Conservation (phyloP, 2,113 vertebrate species). For the Elgaria multicarinata region DNA sequence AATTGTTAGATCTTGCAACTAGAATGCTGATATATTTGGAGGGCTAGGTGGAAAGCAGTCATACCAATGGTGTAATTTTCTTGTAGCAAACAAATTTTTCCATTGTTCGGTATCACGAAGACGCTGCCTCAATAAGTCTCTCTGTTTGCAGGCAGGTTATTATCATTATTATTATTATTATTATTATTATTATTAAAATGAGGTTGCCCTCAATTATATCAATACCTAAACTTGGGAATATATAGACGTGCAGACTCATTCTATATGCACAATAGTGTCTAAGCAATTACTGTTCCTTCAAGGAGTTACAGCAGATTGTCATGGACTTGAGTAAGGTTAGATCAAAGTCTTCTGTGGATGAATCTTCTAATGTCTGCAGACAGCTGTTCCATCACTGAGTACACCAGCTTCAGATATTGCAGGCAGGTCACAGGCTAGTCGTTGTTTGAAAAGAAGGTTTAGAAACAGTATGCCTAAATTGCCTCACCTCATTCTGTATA, state of each 20-base stretch:
- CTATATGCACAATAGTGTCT: background rate
- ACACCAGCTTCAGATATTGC: background rate
- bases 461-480: background rate
- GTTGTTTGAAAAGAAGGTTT: background rate
- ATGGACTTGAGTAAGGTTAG: background rate
- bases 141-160: background rate
- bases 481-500: background rate
- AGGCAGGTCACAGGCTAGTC: background rate
- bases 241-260: background rate
- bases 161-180: background rate
- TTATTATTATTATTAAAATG: background rate
- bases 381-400: background rate
- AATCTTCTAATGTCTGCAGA: background rate
- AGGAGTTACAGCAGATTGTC: background rate
- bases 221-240: background rate
- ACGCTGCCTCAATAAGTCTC: background rate
- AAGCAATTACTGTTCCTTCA: background rate
- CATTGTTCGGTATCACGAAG: background rate
- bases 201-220: background rate
- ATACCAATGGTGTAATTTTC: background rate
- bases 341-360: background rate
- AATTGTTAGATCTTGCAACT: background rate
- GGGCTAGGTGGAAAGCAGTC: background rate
- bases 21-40: background rate
- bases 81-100: background rate